A percentile compares a stretch with the other conserved stretches of the same genome.
Evolutionary conservation across 1,140 invertebrate species (phyloP).

Genomic region (Schmidtea mediterranea): DNA sequence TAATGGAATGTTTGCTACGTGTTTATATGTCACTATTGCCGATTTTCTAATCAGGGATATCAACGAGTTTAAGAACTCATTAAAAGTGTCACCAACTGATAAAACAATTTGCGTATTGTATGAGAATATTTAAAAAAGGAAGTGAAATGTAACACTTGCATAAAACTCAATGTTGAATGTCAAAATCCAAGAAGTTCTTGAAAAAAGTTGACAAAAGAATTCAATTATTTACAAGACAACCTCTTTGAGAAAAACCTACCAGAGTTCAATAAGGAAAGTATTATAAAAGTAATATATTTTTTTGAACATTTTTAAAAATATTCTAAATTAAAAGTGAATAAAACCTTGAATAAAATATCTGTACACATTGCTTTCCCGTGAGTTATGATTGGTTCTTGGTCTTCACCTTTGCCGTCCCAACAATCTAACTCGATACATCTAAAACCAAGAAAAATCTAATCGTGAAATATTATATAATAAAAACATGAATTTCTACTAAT

Average conservation of each 20-base stretch:
- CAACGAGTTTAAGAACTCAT: too few species aligned
- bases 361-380: conserved; percentile 91
- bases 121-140: too few species aligned
- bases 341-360: conserved; percentile 57
- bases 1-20: too few species aligned
- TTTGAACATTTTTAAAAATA: not conserved
- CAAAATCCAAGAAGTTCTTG: not conserved
- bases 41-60: too few species aligned
- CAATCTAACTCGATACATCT: conserved; percentile 78
- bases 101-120: too few species aligned
- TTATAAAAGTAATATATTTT: not conserved
- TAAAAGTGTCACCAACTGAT: too few species aligned
- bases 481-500: too few species aligned
- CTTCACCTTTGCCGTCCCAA: conserved; percentile 51
- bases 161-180: too few species aligned
- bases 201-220: not conserved
- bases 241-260: not conserved
- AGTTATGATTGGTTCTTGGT: conserved; percentile 75
- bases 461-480: too few species aligned
- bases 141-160: too few species aligned
- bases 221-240: not conserved
- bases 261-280: not conserved
- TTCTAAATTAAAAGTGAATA: conserved; percentile 1
- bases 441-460: too few species aligned
- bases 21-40: too few species aligned